Percentiles rank a stretch among this genome's conserved stretches.
phyloP scores from a whole-genome alignment of 2,888 invertebrate species.

The Trilocha varians region DNA sequence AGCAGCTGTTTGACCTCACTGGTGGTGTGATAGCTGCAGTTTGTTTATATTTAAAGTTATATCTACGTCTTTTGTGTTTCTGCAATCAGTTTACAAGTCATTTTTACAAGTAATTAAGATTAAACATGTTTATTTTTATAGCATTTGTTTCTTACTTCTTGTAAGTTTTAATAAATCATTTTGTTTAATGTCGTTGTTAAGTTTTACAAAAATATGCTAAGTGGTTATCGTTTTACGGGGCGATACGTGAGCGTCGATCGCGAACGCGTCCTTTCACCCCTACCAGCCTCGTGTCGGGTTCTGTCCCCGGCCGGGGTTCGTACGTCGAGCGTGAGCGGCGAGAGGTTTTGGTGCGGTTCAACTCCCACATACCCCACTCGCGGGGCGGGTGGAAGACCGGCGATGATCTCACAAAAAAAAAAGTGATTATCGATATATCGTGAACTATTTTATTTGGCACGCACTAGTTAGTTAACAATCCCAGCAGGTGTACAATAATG shows the following conservation, averaged over 20 bases:
- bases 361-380: no score
- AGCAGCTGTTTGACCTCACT: background rate
- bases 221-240: no score
- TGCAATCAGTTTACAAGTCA: background rate
- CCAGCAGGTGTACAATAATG: background rate
- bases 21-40: background rate
- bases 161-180: background rate
- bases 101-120: background rate
- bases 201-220: no score
- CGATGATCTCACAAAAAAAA: no score
- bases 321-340: no score
- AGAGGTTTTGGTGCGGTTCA: no score
- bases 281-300: no score
- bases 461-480: background rate
- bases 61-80: conserved; percentile 1
- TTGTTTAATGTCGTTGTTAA: background rate
- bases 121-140: background rate
- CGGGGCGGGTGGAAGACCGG: no score
- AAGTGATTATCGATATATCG: background rate
- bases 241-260: no score
- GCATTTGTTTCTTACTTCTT: background rate
- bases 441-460: background rate
- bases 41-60: background rate
- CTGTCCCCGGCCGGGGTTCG: no score
- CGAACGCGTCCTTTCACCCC: no score